Percentiles rank a stretch among this genome's conserved stretches.
These are phyloP conservation scores for Leptura quadrifasciata DNA, from an alignment of 2,888 invertebrate genomes.

Conservation along the genomic window DNA sequence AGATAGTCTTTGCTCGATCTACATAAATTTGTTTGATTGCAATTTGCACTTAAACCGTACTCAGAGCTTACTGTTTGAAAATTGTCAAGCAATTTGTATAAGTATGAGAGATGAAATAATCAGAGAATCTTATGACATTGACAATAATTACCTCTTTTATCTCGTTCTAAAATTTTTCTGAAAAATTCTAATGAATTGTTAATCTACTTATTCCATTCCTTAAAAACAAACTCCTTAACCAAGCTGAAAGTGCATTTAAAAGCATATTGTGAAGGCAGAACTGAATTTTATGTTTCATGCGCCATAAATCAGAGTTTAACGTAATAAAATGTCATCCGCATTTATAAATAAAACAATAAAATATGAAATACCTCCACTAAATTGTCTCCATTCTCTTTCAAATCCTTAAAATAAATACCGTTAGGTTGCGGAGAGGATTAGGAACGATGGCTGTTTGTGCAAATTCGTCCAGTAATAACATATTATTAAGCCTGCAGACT, in stretches of 20 bases:
- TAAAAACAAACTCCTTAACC: not conserved
- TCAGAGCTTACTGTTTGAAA: too few relatives aligned
- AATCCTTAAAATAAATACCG: constrained; percentile 33
- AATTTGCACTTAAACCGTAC: too few relatives aligned
- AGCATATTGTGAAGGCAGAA: not conserved
- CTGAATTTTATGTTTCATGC: constrained; percentile 6
- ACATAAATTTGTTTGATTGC: too few relatives aligned
- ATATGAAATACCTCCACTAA: constrained; percentile 2
- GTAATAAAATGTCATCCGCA: not conserved
- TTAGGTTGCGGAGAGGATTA: constrained; percentile 21
- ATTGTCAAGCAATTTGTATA: too few relatives aligned
- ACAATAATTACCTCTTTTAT: too few relatives aligned
- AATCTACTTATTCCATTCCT: too few relatives aligned
- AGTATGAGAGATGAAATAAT: too few relatives aligned
- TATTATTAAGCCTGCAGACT: constrained; percentile 57
- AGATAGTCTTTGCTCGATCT: too few relatives aligned
- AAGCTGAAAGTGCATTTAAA: not conserved
- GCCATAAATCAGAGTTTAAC: not conserved
- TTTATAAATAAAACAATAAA: not conserved
- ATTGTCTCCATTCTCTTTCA: not conserved
- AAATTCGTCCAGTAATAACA: constrained; percentile 57
- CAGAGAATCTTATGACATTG: too few relatives aligned
- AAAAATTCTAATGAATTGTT: too few relatives aligned
- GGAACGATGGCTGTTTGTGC: constrained; percentile 47
- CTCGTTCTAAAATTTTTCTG: too few relatives aligned